A percentile compares a stretch with the other conserved stretches of the same genome.
phyloP scores from a whole-genome alignment of 2,888 invertebrate species.

The Noctua janthe region DNA sequence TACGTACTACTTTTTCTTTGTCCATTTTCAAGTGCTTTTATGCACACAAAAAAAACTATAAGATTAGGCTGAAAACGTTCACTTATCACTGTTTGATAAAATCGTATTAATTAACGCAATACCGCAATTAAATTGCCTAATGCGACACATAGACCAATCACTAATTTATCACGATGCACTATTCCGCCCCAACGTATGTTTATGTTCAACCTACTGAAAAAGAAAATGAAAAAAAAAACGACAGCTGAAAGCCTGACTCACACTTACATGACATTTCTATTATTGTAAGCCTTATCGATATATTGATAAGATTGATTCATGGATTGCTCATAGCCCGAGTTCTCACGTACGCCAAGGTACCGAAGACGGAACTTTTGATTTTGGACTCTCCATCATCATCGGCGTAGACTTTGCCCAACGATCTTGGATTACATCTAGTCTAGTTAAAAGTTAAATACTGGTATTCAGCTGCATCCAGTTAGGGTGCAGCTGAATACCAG shows the following conservation, averaged over 20 bases:
- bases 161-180: neutral
- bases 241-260: conserved; percentile 28
- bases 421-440: neutral
- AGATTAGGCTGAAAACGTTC: neutral
- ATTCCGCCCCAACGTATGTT: neutral
- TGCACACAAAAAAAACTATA: neutral
- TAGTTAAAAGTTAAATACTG: too few relatives aligned
- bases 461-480: too few relatives aligned
- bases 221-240: neutral
- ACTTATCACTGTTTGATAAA: neutral
- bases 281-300: conserved; percentile 41
- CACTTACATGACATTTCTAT: conserved; percentile 42
- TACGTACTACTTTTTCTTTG: neutral
- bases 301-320: conserved; percentile 48
- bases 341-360: conserved; percentile 53
- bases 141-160: conserved; percentile 1
- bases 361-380: conserved; percentile 20
- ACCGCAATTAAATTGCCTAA: neutral
- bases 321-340: conserved; percentile 27
- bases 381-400: neutral
- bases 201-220: conserved; percentile 1
- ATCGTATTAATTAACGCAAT: neutral
- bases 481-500: neutral
- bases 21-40: neutral
- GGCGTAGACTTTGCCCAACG: neutral